Conservation (phyloP, 2,888 invertebrate genomes). For the Parapristionchus giblindavisi region DNA sequence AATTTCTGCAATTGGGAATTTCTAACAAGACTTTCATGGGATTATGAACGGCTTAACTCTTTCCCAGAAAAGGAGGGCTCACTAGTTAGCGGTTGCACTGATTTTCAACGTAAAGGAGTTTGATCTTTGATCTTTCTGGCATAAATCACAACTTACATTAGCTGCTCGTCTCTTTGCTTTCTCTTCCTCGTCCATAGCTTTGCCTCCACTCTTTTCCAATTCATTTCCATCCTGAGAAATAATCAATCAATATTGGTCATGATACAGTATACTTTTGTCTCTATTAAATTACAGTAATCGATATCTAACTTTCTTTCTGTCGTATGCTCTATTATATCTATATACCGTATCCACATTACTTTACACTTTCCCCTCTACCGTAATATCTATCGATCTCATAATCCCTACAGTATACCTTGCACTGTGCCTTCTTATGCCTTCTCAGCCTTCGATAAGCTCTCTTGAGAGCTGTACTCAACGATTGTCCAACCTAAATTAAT, state of each 20-base stretch:
- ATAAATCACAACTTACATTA: conserved; percentile 6
- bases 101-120: background rate
- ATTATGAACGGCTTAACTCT: background rate
- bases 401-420: conserved; percentile 14
- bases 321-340: too few species aligned
- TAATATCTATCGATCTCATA: too few species aligned
- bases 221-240: background rate
- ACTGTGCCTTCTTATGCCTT: conserved; percentile 1
- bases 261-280: too few species aligned
- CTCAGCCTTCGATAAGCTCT: conserved; percentile 11
- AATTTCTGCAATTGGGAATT: conserved; percentile 24
- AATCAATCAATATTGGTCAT: too few species aligned
- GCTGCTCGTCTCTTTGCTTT: conserved; percentile 32
- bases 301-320: too few species aligned
- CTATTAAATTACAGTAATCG: too few species aligned
- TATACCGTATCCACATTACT: too few species aligned
- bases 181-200: conserved; percentile 22
- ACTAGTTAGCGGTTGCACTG: too few species aligned
- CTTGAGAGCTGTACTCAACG: conserved; percentile 12
- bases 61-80: background rate
- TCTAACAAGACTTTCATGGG: background rate
- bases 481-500: conserved; percentile 23
- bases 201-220: conserved; percentile 3
- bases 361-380: too few species aligned
- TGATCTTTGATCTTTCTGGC: background rate